Percentiles rank a stretch among this genome's conserved stretches.
These are phyloP conservation scores for Phyllostomus hastatus DNA, from an alignment of 2,113 vertebrate species.

Conservation along the genomic window DNA sequence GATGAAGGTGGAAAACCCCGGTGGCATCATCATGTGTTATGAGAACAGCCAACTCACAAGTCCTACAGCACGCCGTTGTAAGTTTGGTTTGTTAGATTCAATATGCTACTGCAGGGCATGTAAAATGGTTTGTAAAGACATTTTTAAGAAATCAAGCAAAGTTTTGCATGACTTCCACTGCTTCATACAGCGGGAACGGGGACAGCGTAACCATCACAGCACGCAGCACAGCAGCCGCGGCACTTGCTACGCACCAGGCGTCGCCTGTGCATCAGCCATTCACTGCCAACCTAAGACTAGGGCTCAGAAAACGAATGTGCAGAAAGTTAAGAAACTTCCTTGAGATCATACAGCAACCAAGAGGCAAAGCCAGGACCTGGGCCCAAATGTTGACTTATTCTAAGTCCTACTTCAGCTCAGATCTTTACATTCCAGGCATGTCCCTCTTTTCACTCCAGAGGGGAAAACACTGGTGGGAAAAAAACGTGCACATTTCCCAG, in stretches of 20 bases:
- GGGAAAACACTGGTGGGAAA: neutral
- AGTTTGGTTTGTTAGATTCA: neutral
- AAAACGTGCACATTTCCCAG: neutral
- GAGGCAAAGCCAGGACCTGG: neutral
- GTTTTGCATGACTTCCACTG: no score
- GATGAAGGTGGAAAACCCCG: neutral
- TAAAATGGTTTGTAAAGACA: neutral
- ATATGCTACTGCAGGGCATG: neutral
- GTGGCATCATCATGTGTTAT: rapidly evolving
- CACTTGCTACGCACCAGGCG: neutral
- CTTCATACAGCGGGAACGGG: neutral
- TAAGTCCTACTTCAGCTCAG: neutral
- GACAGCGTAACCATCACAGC: rapidly evolving
- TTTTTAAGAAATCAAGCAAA: neutral
- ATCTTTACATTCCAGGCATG: neutral
- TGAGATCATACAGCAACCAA: neutral
- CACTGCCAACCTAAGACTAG: neutral
- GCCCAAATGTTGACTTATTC: neutral
- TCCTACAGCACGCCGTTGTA: neutral
- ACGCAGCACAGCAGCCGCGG: neutral
- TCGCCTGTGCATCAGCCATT: no score
- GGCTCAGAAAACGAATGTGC: neutral
- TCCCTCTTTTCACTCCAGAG: neutral
- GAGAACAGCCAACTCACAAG: neutral
- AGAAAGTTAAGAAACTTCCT: neutral